Evolutionary conservation across 2,113 vertebrate genomes (phyloP).

Genomic region (Cepphus grylle): DNA sequence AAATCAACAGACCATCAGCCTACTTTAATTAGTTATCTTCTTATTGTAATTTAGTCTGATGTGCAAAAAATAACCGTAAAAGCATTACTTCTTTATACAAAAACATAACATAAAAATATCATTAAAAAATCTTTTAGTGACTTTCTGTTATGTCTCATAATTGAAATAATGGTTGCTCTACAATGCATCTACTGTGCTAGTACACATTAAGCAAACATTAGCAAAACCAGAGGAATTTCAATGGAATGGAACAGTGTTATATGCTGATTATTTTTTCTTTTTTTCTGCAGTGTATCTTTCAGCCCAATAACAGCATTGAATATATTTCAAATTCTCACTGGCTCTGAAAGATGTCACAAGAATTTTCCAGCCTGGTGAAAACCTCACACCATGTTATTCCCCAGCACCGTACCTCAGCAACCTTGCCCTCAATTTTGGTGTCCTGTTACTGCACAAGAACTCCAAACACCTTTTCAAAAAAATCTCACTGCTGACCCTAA

Average conservation of each 20-base stretch:
- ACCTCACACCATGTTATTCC: neutral
- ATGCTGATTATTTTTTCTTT: neutral
- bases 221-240: neutral
- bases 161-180: neutral
- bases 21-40: neutral
- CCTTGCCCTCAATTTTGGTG: neutral
- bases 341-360: neutral
- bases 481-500: neutral
- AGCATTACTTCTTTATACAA: neutral
- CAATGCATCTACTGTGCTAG: neutral
- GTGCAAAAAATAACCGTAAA: neutral
- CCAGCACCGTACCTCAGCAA: neutral
- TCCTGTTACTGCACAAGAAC: neutral
- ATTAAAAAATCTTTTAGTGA: neutral
- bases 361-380: neutral
- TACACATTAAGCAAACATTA: conserved; percentile 35
- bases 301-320: neutral
- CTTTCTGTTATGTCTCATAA: neutral
- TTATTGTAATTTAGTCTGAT: neutral
- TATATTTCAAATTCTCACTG: neutral
- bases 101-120: neutral
- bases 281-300: neutral
- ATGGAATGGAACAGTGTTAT: neutral
- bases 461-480: neutral
- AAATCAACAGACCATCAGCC: neutral